phyloP scores from a whole-genome alignment of 1,140 invertebrate species.

The Orius insidiosus region DNA sequence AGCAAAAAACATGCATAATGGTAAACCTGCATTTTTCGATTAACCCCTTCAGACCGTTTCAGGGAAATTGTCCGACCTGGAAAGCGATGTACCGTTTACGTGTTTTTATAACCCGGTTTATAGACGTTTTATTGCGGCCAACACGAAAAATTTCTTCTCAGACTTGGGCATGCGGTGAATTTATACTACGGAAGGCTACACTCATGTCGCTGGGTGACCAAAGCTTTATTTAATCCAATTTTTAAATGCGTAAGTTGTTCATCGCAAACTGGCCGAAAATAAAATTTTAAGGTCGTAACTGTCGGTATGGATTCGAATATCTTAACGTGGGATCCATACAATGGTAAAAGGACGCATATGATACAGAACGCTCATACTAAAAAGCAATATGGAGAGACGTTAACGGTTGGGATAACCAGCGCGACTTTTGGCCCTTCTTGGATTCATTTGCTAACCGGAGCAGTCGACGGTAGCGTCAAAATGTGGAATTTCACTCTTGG shows the following conservation, averaged over 20 bases:
- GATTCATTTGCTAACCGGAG: conserved; percentile 50
- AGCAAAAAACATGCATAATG: conserved; percentile 36
- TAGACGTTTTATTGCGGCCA: background rate
- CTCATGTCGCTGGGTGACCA: conserved; percentile 37
- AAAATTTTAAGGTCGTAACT: conserved; percentile 30
- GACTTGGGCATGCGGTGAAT: conserved; percentile 2
- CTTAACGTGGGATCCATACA: conserved; percentile 46
- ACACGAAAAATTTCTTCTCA: conserved; percentile 2
- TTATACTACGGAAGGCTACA: conserved; percentile 20
- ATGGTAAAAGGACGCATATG: conserved; percentile 36
- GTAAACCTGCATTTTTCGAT: conserved; percentile 22
- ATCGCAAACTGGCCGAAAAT: conserved; percentile 12
- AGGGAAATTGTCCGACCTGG: conserved; percentile 4
- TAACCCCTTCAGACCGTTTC: background rate
- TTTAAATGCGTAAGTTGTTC: conserved; percentile 35
- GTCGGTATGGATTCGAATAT: conserved; percentile 51
- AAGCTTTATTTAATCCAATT: conserved; percentile 46
- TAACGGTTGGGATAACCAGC: conserved; percentile 53
- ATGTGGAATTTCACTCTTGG: conserved; percentile 69
- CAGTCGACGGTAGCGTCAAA: conserved; percentile 33
- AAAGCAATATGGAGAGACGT: conserved; percentile 35
- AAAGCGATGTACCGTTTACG: background rate
- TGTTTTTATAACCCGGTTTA: conserved; percentile 9
- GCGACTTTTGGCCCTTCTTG: conserved; percentile 51
- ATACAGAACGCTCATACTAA: conserved; percentile 44